Base-by-base conservation (phyloP, 2,888 invertebrate genomes). In the Amiota minor region DNA sequence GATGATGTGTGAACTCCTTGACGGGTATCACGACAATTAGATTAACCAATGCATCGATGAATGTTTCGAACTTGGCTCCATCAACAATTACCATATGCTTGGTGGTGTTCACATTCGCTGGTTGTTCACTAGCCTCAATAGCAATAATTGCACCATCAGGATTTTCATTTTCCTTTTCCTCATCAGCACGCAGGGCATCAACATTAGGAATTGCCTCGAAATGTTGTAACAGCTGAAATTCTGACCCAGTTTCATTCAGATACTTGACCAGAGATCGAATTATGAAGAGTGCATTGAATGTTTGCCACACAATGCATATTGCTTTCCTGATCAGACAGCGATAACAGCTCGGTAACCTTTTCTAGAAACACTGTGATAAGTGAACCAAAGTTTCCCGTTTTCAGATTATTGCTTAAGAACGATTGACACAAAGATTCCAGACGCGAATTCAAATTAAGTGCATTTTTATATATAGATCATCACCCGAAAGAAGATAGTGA, bases 261-360 rank as follows among this genome's bases (percentile, higher is more conserved):
- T 97, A 98, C 89, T 98, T 98, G 74, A 94, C 90, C 77, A 95
- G 93, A 78, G 92, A 95, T 83, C 98, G 92, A 74, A 98, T 93
- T 45, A 98, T 95, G 86, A 98, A 97, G 67, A 99, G 90, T 0
- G 97, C 95, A 90, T 99, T 99, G 90, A 95, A 97, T 0, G 97
- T 95, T 89, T 98, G 98, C 97, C 98, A 98, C 70, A 96, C 95
- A 82, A n/a, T 97, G 89, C 91, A 92, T 91, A 45, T 91, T 91
- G 87, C 93, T 93, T 88, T 98, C 96, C 88, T 95, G 95, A 86
- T 96, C 95, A 9, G 96, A 94, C 2, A 97, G 94, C 0, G 95
- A 93, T 72, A 97, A 91, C 76, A 98, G 90, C 87, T 98, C 97
- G 0, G 93, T 92, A 0, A 96, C 94, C 86, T 97, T 92, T 1